These are phyloP conservation scores for Nomada hirtipes DNA, from an alignment of 2,888 invertebrate species.

Conservation along the genomic window DNA sequence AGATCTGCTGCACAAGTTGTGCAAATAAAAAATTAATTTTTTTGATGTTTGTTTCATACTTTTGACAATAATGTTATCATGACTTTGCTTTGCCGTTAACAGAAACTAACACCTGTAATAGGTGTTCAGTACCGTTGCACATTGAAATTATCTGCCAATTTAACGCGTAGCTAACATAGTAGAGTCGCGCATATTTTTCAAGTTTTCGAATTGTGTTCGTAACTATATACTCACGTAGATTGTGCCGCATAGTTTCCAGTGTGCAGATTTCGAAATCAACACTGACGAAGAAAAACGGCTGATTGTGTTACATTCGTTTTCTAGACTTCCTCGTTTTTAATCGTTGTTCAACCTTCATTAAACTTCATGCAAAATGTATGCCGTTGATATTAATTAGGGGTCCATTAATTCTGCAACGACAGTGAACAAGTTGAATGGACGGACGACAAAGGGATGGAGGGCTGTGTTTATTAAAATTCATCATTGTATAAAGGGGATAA, in stretches of 20 bases:
- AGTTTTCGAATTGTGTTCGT: slow-evolving; percentile 34
- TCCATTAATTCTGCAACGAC: slow-evolving; percentile 41
- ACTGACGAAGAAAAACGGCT: background rate
- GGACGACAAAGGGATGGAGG: slow-evolving; percentile 10
- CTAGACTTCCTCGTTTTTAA: slow-evolving; percentile 10
- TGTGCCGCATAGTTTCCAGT: slow-evolving; percentile 17
- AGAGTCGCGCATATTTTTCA: slow-evolving; percentile 35
- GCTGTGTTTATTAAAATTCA: background rate
- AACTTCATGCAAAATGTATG: slow-evolving; percentile 19
- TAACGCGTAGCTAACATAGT: slow-evolving; percentile 33
- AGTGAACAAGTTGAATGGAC: slow-evolving; percentile 13
- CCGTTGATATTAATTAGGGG: slow-evolving; percentile 40
- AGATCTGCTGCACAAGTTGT: no score
- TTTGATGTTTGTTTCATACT: no score
- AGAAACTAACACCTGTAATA: no score
- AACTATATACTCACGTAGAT: slow-evolving; percentile 15
- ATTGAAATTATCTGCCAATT: slow-evolving; percentile 42
- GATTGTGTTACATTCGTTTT: background rate
- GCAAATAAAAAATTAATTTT: no score
- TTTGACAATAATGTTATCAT: no score
- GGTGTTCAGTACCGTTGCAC: background rate
- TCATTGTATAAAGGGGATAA: no score
- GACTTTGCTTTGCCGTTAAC: no score
- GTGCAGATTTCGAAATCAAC: background rate
- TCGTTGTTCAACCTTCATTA: slow-evolving; percentile 39